Evolutionary conservation across 2,113 vertebrate species (phyloP).

Genomic region (Pitta sordida): DNA sequence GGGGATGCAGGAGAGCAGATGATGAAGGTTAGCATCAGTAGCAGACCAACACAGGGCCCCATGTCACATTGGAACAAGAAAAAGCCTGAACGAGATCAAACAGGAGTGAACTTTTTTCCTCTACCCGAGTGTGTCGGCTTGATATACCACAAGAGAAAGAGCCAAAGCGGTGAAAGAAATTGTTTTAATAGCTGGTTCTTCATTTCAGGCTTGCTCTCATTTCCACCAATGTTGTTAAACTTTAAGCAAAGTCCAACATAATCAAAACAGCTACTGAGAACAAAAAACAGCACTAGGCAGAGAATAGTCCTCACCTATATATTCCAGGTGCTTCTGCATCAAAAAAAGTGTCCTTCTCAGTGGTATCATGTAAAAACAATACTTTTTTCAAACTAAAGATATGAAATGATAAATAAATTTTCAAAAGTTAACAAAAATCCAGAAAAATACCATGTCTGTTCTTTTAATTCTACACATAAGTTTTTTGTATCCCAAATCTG

Average conservation of each 20-base stretch:
- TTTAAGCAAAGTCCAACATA: not conserved
- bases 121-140: not conserved
- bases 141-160: not conserved
- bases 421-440: not conserved
- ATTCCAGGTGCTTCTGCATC: not conserved
- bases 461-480: not conserved
- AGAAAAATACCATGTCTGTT: not conserved
- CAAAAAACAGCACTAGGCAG: not conserved
- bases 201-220: not conserved
- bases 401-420: not conserved
- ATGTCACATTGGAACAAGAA: rapidly evolving
- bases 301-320: rapidly evolving
- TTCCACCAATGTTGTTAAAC: not conserved
- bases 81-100: not conserved
- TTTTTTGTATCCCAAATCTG: not conserved
- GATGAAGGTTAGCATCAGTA: not conserved
- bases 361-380: not conserved
- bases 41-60: not conserved
- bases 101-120: not conserved
- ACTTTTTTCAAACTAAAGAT: not conserved
- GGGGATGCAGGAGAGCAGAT: not conserved
- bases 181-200: not conserved
- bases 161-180: not conserved
- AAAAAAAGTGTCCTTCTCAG: not conserved
- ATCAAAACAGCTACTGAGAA: not conserved